Base-by-base conservation (phyloP, 2,888 invertebrate genomes). In the Ischnura elegans region DNA sequence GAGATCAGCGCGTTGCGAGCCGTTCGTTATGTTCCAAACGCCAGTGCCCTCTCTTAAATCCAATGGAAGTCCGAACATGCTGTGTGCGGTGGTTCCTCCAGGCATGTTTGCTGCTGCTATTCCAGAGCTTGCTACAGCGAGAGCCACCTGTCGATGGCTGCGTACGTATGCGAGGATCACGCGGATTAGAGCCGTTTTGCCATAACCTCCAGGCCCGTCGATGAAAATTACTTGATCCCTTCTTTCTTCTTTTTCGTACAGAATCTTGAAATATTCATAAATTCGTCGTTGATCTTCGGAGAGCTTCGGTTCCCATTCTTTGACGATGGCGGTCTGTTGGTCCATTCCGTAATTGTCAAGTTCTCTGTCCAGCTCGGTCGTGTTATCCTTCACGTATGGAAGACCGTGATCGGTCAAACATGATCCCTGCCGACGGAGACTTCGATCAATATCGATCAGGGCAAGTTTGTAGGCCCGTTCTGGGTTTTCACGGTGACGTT, bases 41-140 rank as follows among this genome's bases (percentile, higher is more conserved):
- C 94, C 93, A 10, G 66, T 47, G 4, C 87, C 94, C n/a, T 87
- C 93, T 21, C 93, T 90, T 19, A 94, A 43, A 86, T 94, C 93
- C 25, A 94, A 51, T 43, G 94, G 94, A 3, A 94, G 93, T 0
- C 94, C 55, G 93, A 94, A 94, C 94, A 94, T 94, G 46, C 93
- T 93, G 87, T 94, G 94, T 1, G 94, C 94, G n/a, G 94, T 94
- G 0, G 93, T 93, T 21, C 94, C 94, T 87, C 94, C 94, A 0
- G 36, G 55, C 55, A 94, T 85, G 76, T 93, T 93, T 0, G 47
- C 66, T 19, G 94, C 6, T n/a, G 94, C 94, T 84, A 93, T 93
- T 0, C 93, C 94, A 29, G 94, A 93, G 61, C 76, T 93, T 5
- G 94, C 93, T 4, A 94, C 46, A 25, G 93, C 66, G 93, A 43